Evolutionary conservation across 2,888 invertebrate genomes (phyloP).

Genomic region (Drosophila anomelani): DNA sequence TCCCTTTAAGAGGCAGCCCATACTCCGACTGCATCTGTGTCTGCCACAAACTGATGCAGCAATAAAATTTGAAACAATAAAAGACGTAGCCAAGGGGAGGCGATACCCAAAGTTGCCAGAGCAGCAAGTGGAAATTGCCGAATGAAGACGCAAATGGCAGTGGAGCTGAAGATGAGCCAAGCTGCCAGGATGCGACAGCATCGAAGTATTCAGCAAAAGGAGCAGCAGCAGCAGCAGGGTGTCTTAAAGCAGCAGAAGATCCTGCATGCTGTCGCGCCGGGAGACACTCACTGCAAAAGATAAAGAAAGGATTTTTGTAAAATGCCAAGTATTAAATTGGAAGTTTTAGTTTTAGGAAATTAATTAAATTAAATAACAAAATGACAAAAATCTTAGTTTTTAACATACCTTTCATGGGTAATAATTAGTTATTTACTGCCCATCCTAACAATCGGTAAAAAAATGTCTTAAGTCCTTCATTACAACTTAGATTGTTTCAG

Average conservation of each 20-base stretch:
- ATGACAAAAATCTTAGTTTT: no score
- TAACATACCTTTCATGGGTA: no score
- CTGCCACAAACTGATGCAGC: constrained; percentile 75
- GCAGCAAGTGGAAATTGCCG: constrained; percentile 69
- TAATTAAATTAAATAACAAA: neutral
- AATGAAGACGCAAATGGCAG: constrained; percentile 46
- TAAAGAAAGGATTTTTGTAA: neutral
- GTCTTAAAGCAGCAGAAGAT: constrained; percentile 41
- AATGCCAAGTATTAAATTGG: neutral
- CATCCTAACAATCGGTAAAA: neutral
- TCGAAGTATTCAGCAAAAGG: constrained; percentile 13
- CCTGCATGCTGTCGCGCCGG: constrained; percentile 47
- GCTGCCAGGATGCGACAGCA: constrained; percentile 49
- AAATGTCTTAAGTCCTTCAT: neutral
- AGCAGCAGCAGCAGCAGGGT: constrained; percentile 43
- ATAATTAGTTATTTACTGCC: no score
- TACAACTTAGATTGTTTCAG: neutral
- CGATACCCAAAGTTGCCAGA: constrained; percentile 47
- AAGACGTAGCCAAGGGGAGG: constrained; percentile 51
- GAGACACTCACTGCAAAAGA: constrained; percentile 33
- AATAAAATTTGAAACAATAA: constrained; percentile 81
- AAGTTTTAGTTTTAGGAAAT: neutral
- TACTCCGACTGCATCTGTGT: constrained; percentile 35
- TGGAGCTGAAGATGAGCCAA: constrained; percentile 40
- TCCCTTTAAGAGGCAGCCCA: constrained; percentile 3